phyloP scores from a whole-genome alignment of 2,797 vertebrate species.

The Tangara arthus region DNA sequence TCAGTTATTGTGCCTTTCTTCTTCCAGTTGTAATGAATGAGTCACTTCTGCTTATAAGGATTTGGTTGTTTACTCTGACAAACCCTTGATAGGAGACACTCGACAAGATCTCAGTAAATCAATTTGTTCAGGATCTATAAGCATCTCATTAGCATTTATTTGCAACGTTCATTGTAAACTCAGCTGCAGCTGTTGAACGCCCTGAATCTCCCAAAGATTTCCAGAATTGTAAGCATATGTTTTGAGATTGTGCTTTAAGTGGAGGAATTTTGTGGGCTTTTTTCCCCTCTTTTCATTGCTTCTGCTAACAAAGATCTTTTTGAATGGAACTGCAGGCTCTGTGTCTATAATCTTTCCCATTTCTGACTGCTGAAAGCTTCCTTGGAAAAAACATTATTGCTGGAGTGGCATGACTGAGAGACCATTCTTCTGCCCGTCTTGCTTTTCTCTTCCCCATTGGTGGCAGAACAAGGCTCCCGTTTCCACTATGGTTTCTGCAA shows the following conservation, averaged over 20 bases:
- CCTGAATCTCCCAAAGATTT: conserved; percentile 29
- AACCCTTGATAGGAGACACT: conserved; percentile 53
- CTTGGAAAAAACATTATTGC: background rate
- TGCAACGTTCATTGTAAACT: conserved; percentile 28
- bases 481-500: background rate
- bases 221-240: conserved; percentile 20
- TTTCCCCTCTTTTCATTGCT: background rate
- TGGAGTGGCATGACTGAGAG: background rate
- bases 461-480: background rate
- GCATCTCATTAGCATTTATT: conserved; percentile 65
- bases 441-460: background rate
- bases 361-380: conserved; percentile 24
- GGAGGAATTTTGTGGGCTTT: conserved; percentile 39
- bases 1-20: background rate
- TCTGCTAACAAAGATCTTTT: conserved; percentile 28
- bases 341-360: background rate
- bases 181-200: conserved; percentile 46
- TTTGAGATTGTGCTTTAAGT: conserved; percentile 27
- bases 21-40: conserved; percentile 39
- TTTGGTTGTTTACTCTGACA: conserved; percentile 63
- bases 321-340: background rate
- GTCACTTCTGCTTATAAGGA: conserved; percentile 56
- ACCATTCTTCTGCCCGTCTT: background rate
- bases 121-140: conserved; percentile 67
- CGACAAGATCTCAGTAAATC: conserved; percentile 58